Evolutionary conservation across 1,140 invertebrate species (phyloP), one percentile per base, ranked within the genome.

Genomic region (Drosophila persimilis): DNA sequence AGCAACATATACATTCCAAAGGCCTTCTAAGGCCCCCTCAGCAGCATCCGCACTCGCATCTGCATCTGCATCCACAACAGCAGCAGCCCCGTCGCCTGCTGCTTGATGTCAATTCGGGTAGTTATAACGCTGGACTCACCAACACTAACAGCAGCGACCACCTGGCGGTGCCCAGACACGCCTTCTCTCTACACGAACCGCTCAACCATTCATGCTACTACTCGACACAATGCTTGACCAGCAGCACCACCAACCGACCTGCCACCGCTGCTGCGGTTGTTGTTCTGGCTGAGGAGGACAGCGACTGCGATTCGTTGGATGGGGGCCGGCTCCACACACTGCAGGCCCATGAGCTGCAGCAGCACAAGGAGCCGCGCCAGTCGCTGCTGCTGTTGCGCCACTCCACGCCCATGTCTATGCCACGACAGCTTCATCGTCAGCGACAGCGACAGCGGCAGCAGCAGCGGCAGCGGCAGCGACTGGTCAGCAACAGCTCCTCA

Each of bases 71-170:
- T 29, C 53, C 54, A 41, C 77, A 63, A 45, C 79, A 76, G 46
- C 84, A 81, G 53, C 65, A 75, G 52, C 67, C 73, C 46, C 84
- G 83, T 44, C 84, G 83, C 2, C 55, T 88, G 73, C 75, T 85
- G 66, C 66, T 89, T 79, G 89, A 90, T 50, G 73, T 79, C 35
- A 85, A 90, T 88, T 85, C 83, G 75, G 90, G 90, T 90, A 90
- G 73, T 74, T 90, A 90, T 90, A 81, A 71, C 39, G 60, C 67
- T 60, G 58, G 56, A 75, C 65, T 84, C 65, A 83, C 65, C 64
- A 84, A 53, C 56, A 64, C 43, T 56, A 60, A 70, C 60, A 62
- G 35, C 62, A 45, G 39, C 54, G 45, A 77, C 50, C 29, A 58
- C 41, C 9, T 65, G 66, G 66, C 43, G 26, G 56, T 56, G 41